phyloP scores from a whole-genome alignment of 2,797 vertebrate species.

The Notamacropus eugenii region DNA sequence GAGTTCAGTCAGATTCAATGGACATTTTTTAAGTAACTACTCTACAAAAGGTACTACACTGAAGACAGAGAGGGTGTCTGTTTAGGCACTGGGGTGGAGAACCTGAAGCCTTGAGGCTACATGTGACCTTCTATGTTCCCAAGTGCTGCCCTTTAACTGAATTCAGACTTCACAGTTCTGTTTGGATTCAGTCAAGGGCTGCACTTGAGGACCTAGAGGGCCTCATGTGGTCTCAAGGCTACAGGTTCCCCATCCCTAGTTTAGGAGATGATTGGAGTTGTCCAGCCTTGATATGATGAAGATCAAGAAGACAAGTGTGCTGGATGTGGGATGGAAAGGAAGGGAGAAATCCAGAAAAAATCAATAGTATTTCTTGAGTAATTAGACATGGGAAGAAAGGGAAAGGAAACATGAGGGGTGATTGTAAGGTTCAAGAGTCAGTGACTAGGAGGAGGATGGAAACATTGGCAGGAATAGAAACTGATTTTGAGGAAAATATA shows the following conservation, averaged over 20 bases:
- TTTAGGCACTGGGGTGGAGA: background rate
- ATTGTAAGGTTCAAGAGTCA: background rate
- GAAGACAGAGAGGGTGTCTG: background rate
- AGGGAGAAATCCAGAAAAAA: slow-evolving; percentile 35
- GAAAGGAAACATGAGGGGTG: background rate
- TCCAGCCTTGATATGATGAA: background rate
- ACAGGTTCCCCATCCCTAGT: no score
- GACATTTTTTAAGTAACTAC: background rate
- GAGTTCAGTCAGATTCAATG: background rate
- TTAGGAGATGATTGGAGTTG: background rate
- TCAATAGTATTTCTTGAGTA: background rate
- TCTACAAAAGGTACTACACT: background rate
- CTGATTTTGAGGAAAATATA: slow-evolving; percentile 31
- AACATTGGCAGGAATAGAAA: background rate
- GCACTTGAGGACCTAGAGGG: no score
- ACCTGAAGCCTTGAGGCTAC: no score
- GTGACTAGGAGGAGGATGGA: background rate
- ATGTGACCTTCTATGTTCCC: no score
- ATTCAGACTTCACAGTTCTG: no score
- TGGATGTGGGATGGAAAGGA: slow-evolving; percentile 11
- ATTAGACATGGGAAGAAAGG: background rate
- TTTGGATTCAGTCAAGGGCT: no score
- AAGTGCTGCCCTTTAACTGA: no score
- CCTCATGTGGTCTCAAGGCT: no score
- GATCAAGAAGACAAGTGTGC: background rate